Percentiles rank a stretch among this genome's conserved stretches.
Conservation (phyloP, 2,888 invertebrate species). For the Microplitis deprimator region DNA sequence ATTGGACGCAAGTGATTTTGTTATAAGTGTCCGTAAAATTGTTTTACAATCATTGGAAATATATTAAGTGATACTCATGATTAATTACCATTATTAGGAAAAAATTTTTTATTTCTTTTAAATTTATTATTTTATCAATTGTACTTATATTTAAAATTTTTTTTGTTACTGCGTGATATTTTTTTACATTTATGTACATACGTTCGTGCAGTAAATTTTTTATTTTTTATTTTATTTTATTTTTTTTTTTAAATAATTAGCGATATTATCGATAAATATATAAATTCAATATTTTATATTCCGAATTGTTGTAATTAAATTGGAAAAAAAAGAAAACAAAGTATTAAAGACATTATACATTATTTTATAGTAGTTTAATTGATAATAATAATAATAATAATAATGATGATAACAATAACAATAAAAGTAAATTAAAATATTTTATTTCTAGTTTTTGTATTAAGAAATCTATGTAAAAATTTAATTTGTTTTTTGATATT, state of each 20-base stretch:
- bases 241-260: neutral
- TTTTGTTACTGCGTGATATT: neutral
- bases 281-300: conserved; percentile 51
- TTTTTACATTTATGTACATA: neutral
- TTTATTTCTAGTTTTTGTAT: conserved; percentile 77
- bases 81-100: conserved; percentile 7
- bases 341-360: too few relatives aligned
- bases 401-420: neutral
- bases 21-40: neutral
- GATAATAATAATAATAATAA: too few relatives aligned
- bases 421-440: neutral
- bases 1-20: neutral
- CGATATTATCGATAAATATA: conserved; percentile 59
- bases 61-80: neutral
- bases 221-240: too few relatives aligned
- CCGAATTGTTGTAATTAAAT: conserved; percentile 22
- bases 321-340: neutral
- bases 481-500: conserved; percentile 81
- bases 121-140: conserved; percentile 6
- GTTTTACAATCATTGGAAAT: neutral
- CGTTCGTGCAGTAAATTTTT: neutral
- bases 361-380: too few relatives aligned
- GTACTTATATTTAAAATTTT: conserved; percentile 41
- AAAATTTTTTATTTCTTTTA: conserved; percentile 17
- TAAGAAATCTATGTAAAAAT: conserved; percentile 84